Conservation (phyloP, 2,888 invertebrate species). For the Hoplodrina blanda region DNA sequence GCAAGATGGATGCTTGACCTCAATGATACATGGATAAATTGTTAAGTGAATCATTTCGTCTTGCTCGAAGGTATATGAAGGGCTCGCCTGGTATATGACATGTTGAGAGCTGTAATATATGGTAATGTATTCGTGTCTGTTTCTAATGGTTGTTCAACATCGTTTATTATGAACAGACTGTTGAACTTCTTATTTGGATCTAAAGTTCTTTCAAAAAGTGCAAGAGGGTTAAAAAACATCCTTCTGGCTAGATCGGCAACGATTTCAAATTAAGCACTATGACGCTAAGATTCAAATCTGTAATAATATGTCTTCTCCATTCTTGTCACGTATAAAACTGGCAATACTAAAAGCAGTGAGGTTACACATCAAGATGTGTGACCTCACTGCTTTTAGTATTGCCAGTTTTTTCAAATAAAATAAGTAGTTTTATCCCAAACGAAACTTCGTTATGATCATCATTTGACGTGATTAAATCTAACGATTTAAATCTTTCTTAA, state of each 20-base stretch:
- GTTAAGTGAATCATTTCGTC: conserved; percentile 71
- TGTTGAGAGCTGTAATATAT: conserved; percentile 4
- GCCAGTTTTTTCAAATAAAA: too few species aligned
- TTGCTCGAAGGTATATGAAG: conserved; percentile 23
- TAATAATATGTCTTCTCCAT: too few species aligned
- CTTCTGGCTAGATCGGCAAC: background rate
- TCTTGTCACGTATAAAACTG: too few species aligned
- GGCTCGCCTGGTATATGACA: background rate
- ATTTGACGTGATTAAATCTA: too few species aligned
- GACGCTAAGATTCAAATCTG: too few species aligned
- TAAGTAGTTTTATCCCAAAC: too few species aligned
- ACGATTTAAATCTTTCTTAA: background rate
- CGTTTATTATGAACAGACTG: background rate
- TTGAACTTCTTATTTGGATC: background rate
- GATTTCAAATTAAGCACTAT: background rate
- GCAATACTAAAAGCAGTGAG: too few species aligned
- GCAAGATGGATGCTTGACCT: conserved; percentile 70
- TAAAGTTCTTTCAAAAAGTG: background rate
- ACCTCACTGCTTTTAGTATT: too few species aligned
- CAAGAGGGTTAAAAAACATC: background rate
- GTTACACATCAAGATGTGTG: too few species aligned
- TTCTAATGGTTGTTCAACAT: conserved; percentile 3
- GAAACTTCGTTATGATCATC: too few species aligned
- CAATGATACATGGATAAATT: conserved; percentile 73
- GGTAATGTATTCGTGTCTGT: conserved; percentile 1